Evolutionary conservation across 2,797 vertebrate species (phyloP), one percentile per base, ranked within the genome.

Genomic region (Anisognathus igniventris): DNA sequence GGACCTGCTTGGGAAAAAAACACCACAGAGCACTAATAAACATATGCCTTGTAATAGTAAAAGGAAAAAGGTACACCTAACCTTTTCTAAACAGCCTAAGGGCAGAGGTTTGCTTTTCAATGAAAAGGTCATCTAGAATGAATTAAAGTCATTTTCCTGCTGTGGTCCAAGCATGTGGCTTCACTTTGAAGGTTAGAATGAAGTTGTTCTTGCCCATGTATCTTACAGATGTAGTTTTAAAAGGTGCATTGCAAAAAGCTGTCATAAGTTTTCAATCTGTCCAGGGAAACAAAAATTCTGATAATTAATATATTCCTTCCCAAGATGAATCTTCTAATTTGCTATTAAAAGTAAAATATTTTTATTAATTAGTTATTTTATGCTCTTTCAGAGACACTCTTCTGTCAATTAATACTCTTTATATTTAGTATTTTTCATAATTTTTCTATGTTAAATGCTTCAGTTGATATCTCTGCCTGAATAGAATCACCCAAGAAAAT

Each of bases 91-190:
- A 95, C 42, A 95, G 86, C 95, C 95, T 85, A 31, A 15, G 50
- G 93, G 86, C 91, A 93, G 28, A 92, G 91, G 94, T 97, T 97
- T 97, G 76, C 75, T 97, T 97, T 97, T 95, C 93, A 96, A 80
- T 89, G 89, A 81, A 97, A 97, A 97, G 94, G 96, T 97, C 93
- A 54, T 88, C 81, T 88, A 86, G 91, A 94, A 97, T 97, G 97
- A 97, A 97, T 97, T 98, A 94, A 97, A 97, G 90, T 90, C 30
- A 87, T 95, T 96, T 96, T 96, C 94, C 95, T 47, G 37, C 78
- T 91, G 92, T 94, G 93, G 93, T 95, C 60, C 21, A 85, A 95
- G 88, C 83, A 93, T 95, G 88, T 91, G 88, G 68, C 76, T 97
- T 95, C 73, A 66, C 85, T 96, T 97, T 96, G 91, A 97, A 96